These are phyloP conservation scores for Anseranas semipalmata DNA, from an alignment of 2,113 vertebrate genomes.

Conservation along the genomic window DNA sequence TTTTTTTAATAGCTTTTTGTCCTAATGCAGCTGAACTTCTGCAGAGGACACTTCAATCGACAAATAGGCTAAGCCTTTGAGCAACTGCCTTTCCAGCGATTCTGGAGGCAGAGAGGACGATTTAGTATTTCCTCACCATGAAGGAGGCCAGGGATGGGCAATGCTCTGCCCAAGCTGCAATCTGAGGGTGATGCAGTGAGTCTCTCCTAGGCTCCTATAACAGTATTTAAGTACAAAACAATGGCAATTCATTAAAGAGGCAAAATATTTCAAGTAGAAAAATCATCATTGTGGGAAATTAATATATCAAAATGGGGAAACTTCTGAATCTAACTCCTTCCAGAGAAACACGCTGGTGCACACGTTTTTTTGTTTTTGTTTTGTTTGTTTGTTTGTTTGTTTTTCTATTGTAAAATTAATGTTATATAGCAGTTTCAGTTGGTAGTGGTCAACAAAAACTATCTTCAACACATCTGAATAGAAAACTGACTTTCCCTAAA, in stretches of 20 bases:
- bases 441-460: neutral
- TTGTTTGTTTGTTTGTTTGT: too few relatives aligned
- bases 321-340: neutral
- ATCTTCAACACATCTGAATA: neutral
- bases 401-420: neutral
- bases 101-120: neutral
- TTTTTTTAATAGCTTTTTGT: neutral
- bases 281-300: neutral
- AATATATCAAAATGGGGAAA: neutral
- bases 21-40: neutral
- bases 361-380: rapidly evolving
- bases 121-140: neutral
- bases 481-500: neutral
- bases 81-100: neutral
- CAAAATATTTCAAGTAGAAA: neutral
- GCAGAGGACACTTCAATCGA: neutral
- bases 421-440: neutral
- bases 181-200: neutral
- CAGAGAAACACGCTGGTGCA: rapidly evolving
- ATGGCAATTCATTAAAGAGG: neutral
- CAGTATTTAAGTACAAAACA: neutral
- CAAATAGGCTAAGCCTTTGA: neutral
- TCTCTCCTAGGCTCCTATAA: neutral
- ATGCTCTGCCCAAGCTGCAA: neutral
- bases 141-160: neutral